These are phyloP conservation scores for Epistrophella euchroma DNA, from an alignment of 2,888 invertebrate genomes.

Conservation along the genomic window DNA sequence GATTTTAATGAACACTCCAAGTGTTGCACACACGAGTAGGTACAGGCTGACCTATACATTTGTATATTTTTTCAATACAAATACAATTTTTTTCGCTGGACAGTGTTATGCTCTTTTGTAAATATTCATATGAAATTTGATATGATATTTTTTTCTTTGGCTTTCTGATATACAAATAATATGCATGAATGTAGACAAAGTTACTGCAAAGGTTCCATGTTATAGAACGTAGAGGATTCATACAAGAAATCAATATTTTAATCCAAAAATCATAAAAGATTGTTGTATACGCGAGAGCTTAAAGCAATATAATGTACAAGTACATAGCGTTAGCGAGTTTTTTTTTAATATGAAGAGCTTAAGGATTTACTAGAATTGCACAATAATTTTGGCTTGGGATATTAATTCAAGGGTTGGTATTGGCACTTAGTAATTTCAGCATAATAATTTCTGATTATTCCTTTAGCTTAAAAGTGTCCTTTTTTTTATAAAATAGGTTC, in stretches of 20 bases:
- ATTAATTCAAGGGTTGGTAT: too few species aligned
- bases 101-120: conserved; percentile 55
- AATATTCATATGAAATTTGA: conserved; percentile 63
- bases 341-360: too few species aligned
- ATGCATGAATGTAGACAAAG: not conserved
- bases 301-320: too few species aligned
- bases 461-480: too few species aligned
- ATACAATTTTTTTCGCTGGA: conserved; percentile 6
- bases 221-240: not conserved
- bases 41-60: not conserved
- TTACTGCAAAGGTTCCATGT: not conserved
- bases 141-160: not conserved
- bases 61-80: conserved; percentile 5
- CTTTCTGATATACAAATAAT: not conserved
- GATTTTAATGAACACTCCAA: conserved; percentile 59
- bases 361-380: too few species aligned
- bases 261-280: not conserved
- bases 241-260: conserved; percentile 6
- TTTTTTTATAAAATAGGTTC: too few species aligned
- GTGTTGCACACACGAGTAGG: not conserved
- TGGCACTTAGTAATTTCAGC: too few species aligned
- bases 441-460: too few species aligned
- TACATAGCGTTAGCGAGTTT: too few species aligned
- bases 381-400: too few species aligned
- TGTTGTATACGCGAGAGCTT: not conserved